Evolutionary conservation across 1,140 invertebrate genomes (phyloP).

Genomic region (Pentalonia nigronervosa): DNA sequence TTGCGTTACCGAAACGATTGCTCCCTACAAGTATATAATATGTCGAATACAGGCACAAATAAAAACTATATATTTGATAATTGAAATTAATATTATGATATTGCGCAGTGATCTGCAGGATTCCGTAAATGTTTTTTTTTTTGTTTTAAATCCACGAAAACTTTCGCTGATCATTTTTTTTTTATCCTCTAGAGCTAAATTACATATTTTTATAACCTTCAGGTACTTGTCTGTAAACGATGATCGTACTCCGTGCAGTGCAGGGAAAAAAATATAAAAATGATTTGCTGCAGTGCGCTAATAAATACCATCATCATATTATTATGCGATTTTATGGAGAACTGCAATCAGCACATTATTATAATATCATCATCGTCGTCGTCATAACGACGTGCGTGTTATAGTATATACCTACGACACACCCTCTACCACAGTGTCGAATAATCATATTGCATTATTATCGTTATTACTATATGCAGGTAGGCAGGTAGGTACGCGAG

Average conservation of each 20-base stretch:
- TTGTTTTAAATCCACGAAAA: no score
- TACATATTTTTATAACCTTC: neutral
- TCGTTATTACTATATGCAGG: neutral
- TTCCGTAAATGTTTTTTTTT: no score
- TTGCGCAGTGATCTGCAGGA: no score
- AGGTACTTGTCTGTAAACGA: neutral
- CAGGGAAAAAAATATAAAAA: neutral
- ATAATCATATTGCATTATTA: neutral
- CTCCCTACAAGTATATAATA: no score
- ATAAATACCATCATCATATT: neutral
- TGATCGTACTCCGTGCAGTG: neutral
- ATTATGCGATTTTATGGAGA: neutral
- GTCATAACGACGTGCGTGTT: neutral
- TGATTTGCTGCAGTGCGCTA: neutral
- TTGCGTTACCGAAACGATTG: neutral
- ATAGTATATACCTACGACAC: neutral
- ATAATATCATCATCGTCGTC: neutral
- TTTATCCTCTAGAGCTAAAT: neutral
- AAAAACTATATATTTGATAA: no score
- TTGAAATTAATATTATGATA: no score
- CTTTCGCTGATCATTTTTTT: neutral
- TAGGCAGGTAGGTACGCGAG: neutral
- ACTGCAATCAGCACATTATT: neutral
- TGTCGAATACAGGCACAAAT: no score
- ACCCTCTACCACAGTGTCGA: neutral